Base-by-base conservation (phyloP, 2,888 invertebrate genomes). In the Caenorhabditis sp. region DNA sequence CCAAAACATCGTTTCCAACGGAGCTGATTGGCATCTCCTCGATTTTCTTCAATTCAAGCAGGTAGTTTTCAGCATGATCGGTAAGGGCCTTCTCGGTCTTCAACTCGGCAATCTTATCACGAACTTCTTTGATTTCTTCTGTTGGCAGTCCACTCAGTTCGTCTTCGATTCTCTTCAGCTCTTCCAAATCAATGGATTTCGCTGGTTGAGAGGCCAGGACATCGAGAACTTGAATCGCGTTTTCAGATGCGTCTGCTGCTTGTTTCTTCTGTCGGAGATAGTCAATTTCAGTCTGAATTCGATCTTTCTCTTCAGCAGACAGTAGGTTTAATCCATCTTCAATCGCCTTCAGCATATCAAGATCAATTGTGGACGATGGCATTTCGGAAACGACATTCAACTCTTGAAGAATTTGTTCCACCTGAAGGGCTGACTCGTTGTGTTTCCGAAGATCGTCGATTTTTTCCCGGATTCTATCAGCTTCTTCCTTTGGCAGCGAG, bases 351-450 rank as follows among this genome's bases (percentile, higher is more conserved):
- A 82, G 19, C 38, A 82, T 54, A 51, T 72, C n/a, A n/a, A 76
- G 16, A n/a, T 82, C 82, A 19, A 76, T 58, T n/a, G 76, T 76
- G 7, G 28, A 28, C 10, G 82, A 31, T 66, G 76, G 76, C 19
- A 75, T 19, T n/a, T 61, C 44, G n/a, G 44, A 61, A 19, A 81
- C 56, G 5, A 66, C 28, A 12, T 70, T 66, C 16, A 81, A 49
- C 28, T 81, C 81, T 24, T 68, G 66, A 2, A 73, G 35, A 54
- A 76, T 16, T 10, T 28, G 35, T 22, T 59, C 61, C 1, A 66
- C 64, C 35, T 76, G 69, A 54, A 66, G 59, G 26, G 47, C 44
- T 16, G 12, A 24, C 4, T 54, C 51, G 22, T 69, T 70, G 12
- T 59, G 19, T 19, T 49, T 35, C 6, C 66, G 22, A 3, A 76